Conservation (phyloP, 2,888 invertebrate genomes). For the Molorchus minor region DNA sequence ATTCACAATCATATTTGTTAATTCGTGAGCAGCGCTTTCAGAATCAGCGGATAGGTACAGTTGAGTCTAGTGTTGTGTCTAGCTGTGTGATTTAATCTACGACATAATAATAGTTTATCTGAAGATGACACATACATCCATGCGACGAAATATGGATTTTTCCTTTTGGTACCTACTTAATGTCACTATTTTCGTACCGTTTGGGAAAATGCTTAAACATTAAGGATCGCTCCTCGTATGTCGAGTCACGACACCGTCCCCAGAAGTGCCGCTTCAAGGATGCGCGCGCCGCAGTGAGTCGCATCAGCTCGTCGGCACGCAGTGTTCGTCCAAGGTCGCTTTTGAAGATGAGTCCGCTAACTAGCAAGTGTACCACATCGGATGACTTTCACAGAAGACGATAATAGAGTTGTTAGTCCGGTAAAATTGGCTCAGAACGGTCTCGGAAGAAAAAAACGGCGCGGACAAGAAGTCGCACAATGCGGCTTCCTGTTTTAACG, state of each 20-base stretch:
- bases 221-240: conserved; percentile 3
- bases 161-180: neutral
- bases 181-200: neutral
- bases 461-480: neutral
- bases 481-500: neutral
- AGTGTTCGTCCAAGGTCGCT: conserved; percentile 47
- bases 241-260: neutral
- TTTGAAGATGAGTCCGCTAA: conserved; percentile 49
- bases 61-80: too few relatives aligned
- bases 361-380: conserved; percentile 46
- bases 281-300: conserved; percentile 8
- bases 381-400: conserved; percentile 32
- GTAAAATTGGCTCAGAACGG: neutral
- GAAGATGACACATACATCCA: too few relatives aligned
- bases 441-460: neutral
- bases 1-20: too few relatives aligned
- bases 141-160: neutral
- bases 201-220: neutral
- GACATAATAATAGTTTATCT: too few relatives aligned
- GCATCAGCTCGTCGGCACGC: conserved; percentile 5
- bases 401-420: conserved; percentile 26
- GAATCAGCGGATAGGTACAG: too few relatives aligned
- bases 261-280: neutral
- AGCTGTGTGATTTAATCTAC: too few relatives aligned
- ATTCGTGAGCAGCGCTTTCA: too few relatives aligned